Conservation (phyloP, 2,888 invertebrate species). For the Eudasyphora cyanicolor region DNA sequence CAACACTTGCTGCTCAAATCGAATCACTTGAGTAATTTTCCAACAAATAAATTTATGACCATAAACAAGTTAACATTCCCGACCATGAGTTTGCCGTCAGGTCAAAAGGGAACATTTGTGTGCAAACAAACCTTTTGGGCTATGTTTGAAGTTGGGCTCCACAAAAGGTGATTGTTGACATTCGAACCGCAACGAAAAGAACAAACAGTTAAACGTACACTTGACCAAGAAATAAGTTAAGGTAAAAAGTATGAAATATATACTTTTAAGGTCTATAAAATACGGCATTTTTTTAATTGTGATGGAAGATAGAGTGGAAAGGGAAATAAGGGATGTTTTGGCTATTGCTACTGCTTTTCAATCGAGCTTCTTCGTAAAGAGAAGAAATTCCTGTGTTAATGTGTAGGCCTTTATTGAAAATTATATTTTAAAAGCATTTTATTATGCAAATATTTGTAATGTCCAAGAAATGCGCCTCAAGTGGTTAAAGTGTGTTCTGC, state of each 20-base stretch:
- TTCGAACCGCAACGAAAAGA: not conserved
- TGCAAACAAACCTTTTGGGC: not conserved
- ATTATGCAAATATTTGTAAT: not conserved
- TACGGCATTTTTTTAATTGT: too few species aligned
- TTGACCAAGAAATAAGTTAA: too few species aligned
- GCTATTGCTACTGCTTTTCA: not conserved
- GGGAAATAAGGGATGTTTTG: not conserved
- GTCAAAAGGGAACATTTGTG: not conserved
- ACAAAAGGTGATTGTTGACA: not conserved
- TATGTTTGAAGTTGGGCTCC: not conserved
- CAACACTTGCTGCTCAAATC: not conserved
- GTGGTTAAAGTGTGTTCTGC: not conserved
- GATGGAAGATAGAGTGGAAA: too few species aligned
- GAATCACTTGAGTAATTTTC: not conserved
- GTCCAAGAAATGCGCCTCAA: not conserved
- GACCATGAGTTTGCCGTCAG: not conserved
- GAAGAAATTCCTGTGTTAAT: not conserved
- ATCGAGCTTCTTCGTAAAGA: not conserved
- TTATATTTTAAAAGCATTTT: not conserved
- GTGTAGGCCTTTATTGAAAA: not conserved
- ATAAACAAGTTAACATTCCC: not conserved
- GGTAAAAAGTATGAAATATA: too few species aligned
- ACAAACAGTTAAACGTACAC: too few species aligned
- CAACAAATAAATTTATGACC: not conserved
- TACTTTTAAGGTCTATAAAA: too few species aligned